phyloP scores from a whole-genome alignment of 2,797 vertebrate genomes.

The Sebastes trivittatus region DNA sequence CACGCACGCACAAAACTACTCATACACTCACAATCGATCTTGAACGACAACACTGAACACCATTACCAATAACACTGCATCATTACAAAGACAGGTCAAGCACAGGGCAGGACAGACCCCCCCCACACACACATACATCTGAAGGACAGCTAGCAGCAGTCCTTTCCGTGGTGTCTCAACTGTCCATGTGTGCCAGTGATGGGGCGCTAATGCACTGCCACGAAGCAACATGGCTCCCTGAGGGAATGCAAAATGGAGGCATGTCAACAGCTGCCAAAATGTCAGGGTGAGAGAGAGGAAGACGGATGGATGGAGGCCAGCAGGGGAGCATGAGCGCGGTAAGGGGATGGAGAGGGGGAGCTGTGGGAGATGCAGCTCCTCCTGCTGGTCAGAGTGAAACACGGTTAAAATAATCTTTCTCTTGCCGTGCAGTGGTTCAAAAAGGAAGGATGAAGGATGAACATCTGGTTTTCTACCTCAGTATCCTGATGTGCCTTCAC shows the following conservation, averaged over 20 bases:
- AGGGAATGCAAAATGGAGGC: conserved; percentile 57
- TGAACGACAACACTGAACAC: not conserved
- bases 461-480: not conserved
- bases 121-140: not conserved
- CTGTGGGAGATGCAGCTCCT: not conserved
- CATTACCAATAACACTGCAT: conserved; percentile 1
- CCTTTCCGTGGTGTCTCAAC: conserved; percentile 21
- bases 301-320: not conserved
- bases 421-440: too few species aligned
- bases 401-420: not conserved
- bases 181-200: conserved; percentile 26
- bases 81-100: conserved; percentile 15
- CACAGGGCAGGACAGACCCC: not conserved
- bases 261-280: conserved; percentile 52
- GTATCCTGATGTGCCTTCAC: not conserved
- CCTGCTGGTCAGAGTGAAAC: not conserved
- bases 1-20: not conserved
- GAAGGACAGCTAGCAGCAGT: conserved; percentile 16
- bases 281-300: conserved; percentile 31
- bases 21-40: not conserved
- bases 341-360: not conserved
- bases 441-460: not conserved
- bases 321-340: not conserved
- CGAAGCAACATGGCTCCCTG: conserved; percentile 57
- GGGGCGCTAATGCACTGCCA: conserved; percentile 48